Base-by-base conservation (phyloP, 1,140 invertebrate species). In the Caenorhabditis inopinata region DNA sequence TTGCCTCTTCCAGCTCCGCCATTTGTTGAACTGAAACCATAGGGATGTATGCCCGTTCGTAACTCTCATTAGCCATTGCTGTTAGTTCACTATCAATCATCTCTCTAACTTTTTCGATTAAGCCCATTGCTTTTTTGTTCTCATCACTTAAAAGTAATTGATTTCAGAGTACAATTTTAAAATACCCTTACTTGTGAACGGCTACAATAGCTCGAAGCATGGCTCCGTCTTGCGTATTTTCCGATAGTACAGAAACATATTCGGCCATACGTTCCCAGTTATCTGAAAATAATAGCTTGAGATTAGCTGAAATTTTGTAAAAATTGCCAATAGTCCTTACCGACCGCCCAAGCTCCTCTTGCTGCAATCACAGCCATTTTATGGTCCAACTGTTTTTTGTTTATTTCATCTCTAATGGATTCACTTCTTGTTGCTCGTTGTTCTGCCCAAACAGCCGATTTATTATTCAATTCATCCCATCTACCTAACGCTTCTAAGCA, bases 11-110 rank as follows among this genome's bases (percentile, higher is more conserved):
- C 48, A 99, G 88, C 89, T 99, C 97, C 0, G 95, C 93, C 38
- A 99, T 89, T 91, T 98, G 95, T 88, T 99, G 96, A 0, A 97
- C 96, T 84, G 94, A 93, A 0, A 99, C 95, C 94, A 99, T 96
- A 0, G 96, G 87, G 9, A 87, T 83, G 38, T 89, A 89, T 14
- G 97, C 97, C 85, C 96, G 91, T 87, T 96, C 95, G 87, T 99
- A 99, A 83, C 96, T 98, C 89, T 99, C 97, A 0, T 95, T 94
- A 1, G 95, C 96, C 92, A 99, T 96, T 0, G 97, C 95, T 0
- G 96, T 97, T 58, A 99, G 89, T 88, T 99, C 96, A 0, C 94
- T 96, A 89, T 99, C 97, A 4, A 99, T 90, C 32, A 98, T 91
- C 89, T 98, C 95, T 21, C 97, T 90, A 75, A 75, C 74, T 49